Base-by-base conservation (phyloP, 2,888 invertebrate species). In the Melanargia galathea region DNA sequence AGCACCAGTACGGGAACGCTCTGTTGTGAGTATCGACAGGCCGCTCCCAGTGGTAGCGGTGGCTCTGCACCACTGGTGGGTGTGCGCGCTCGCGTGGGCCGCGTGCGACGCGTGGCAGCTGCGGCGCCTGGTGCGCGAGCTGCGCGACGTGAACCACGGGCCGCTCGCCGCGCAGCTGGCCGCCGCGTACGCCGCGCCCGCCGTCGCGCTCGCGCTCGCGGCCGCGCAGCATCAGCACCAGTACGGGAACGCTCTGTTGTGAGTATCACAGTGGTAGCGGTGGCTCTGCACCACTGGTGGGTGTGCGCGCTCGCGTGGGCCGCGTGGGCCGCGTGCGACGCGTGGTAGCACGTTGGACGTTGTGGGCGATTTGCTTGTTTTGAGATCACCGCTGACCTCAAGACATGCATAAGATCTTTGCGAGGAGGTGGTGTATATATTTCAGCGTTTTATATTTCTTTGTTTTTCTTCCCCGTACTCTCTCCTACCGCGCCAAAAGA, bases 111-210 rank as follows among this genome's bases (percentile, higher is more conserved):
- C 97, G 35, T 93, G 98, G 73, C 99, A 99, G 86, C 92, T 98
- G 62, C 97, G 98, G 79, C 93, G 99, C 51, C 97, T 98, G 95
- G 90, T 99, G 72, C 97, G 98, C 2, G 98, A 98, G 90, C 96
- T 98, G 93, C 93, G 98, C 3, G 98, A 98, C 85, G 97, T 99
- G 54, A 98, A 99, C 92, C 97, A 98, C 83, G 98, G 97, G 4
- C 96, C 96, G 38, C 97, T 98, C 64, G 97, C 97, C 80, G 97
- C 98, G 81, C 98, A 97, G 82, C 97, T 97, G 74, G 96, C 97
- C 16, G 93, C 97, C 78, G 98, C 98, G 16, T 99, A 98, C 82
- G 98, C 96, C 62, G 94, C 96, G 66, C 98, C 99, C 0, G 98
- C 98, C 0, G 94, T 98, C 13, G 94, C 97, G 52, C 97, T 98